Conservation (phyloP, 2,797 vertebrate species). For the Gobio occitaniae region DNA sequence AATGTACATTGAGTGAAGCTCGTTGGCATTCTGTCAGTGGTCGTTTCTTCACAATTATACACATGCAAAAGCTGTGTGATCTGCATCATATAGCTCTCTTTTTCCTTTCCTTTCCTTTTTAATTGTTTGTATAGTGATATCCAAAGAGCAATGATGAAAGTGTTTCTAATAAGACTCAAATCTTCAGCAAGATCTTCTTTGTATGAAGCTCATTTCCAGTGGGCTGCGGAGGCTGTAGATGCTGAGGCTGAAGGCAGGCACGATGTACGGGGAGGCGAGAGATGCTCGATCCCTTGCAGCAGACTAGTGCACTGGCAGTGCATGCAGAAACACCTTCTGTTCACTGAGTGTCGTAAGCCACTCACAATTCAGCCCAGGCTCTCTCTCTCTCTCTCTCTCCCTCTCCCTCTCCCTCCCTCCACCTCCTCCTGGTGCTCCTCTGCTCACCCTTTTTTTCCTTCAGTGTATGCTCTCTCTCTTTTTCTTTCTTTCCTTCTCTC, state of each 20-base stretch:
- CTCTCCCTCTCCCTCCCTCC: conserved; percentile 67
- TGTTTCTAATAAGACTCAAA: conserved; percentile 63
- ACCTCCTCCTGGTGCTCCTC: conserved; percentile 57
- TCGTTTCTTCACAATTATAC: conserved; percentile 64
- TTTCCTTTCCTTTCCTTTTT: conserved; percentile 64
- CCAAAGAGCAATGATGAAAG: conserved; percentile 56
- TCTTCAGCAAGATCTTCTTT: conserved; percentile 64
- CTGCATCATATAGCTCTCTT: conserved; percentile 34
- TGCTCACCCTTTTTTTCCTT: conserved; percentile 25
- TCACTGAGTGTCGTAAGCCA: conserved; percentile 99
- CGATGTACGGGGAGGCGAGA: conserved; percentile 74
- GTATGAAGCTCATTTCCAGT: conserved; percentile 68
- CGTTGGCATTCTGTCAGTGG: conserved; percentile 81
- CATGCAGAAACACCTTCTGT: conserved; percentile 96
- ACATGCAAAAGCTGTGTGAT: conserved; percentile 21
- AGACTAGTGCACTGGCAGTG: conserved; percentile 88
- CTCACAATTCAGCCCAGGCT: conserved; percentile 92
- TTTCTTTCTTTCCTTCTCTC: conserved; percentile 27
- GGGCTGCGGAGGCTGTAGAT: conserved; percentile 54
- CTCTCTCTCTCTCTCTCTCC: conserved; percentile 69
- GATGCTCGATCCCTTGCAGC: conserved; percentile 84
- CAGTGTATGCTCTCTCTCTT: conserved; percentile 13
- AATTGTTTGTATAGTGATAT: conserved; percentile 67
- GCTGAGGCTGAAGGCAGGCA: conserved; percentile 81
- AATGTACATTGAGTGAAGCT: conserved; percentile 83